Conservation (phyloP, 2,797 vertebrate species). For the Manis javanica region DNA sequence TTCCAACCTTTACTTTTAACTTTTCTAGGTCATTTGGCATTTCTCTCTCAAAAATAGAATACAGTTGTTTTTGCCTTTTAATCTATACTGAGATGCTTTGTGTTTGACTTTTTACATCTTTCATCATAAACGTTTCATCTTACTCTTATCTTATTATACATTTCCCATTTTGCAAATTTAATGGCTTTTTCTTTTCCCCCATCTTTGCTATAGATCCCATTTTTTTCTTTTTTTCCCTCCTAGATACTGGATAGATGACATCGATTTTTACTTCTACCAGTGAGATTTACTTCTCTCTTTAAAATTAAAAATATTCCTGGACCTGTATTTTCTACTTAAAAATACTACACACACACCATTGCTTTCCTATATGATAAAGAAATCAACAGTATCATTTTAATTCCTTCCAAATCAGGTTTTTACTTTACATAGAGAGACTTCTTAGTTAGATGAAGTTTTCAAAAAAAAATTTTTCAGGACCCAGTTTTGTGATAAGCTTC, state of each 20-base stretch:
- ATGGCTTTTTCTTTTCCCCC: background rate
- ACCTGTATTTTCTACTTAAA: slow-evolving; percentile 50
- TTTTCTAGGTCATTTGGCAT: background rate
- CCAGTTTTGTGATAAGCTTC: background rate
- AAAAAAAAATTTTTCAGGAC: background rate
- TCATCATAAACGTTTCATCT: background rate
- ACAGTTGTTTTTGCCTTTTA: background rate
- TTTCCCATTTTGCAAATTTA: background rate
- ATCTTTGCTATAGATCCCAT: background rate
- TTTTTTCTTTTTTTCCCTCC: background rate
- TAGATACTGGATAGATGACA: background rate
- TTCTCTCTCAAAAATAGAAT: slow-evolving; percentile 1
- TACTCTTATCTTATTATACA: background rate
- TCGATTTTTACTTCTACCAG: slow-evolving; percentile 17
- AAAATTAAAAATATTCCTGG: slow-evolving; percentile 12
- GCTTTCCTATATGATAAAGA: background rate
- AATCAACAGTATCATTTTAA: background rate
- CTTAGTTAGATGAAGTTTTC: background rate
- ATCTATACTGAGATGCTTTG: background rate
- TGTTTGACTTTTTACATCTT: background rate
- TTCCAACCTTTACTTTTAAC: background rate
- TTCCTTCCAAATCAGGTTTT: slow-evolving; percentile 4
- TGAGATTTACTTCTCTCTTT: slow-evolving; percentile 20
- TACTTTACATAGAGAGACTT: slow-evolving; percentile 31
- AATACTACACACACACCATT: background rate